phyloP scores from a whole-genome alignment of 2,797 vertebrate genomes.

The Xiphophorus birchmanni region DNA sequence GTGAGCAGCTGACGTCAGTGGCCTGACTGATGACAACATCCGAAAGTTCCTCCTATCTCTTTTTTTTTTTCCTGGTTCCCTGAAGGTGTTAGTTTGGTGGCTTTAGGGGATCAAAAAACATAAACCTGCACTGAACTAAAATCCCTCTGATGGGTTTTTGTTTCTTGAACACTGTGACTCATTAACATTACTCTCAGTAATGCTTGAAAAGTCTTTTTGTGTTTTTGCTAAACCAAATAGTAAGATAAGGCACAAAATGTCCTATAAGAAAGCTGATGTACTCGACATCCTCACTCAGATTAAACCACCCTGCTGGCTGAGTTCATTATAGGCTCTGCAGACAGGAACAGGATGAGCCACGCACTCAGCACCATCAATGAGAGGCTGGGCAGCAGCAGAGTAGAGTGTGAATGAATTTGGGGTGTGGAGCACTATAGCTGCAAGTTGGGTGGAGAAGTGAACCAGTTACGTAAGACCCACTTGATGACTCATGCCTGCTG shows the following conservation, averaged over 20 bases:
- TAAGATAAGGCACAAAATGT: conserved; percentile 11
- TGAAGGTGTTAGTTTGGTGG: conserved; percentile 42
- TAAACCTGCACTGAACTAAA: conserved; percentile 31
- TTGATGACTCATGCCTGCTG: conserved; percentile 78
- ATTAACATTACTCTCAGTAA: conserved; percentile 1
- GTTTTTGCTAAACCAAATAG: neutral
- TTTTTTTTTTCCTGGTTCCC: conserved; percentile 35
- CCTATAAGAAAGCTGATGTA: neutral
- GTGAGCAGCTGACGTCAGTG: conserved; percentile 49
- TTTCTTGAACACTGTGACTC: conserved; percentile 27
- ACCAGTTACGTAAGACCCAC: conserved; percentile 68
- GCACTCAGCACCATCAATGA: conserved; percentile 64
- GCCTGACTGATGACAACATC: conserved; percentile 55
- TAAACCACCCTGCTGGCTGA: conserved; percentile 17
- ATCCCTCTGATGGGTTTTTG: conserved; percentile 26
- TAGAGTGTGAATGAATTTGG: conserved; percentile 73
- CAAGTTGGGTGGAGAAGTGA: conserved; percentile 68
- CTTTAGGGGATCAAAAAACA: conserved; percentile 40
- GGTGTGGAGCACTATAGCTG: conserved; percentile 68
- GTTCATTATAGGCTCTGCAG: conserved; percentile 30
- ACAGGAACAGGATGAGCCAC: conserved; percentile 32
- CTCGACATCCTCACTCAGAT: conserved; percentile 30
- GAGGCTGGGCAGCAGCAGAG: conserved; percentile 62
- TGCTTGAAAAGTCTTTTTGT: neutral
- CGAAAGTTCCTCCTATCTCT: conserved; percentile 35